phyloP scores from a whole-genome alignment of 2,113 vertebrate genomes.

The Calidris pygmaea region DNA sequence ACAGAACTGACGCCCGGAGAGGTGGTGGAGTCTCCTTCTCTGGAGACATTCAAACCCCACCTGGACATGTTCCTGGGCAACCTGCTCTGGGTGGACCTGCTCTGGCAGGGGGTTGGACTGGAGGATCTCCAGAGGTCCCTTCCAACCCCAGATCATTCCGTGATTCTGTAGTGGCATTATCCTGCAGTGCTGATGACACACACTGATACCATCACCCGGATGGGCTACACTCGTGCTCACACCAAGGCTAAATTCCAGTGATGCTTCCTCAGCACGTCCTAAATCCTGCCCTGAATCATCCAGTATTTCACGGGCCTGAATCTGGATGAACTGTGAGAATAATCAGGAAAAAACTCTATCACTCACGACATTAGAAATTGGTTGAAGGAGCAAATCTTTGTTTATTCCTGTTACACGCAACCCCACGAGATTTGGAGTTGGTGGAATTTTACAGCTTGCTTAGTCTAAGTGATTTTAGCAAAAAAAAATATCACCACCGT shows the following conservation, averaged over 20 bases:
- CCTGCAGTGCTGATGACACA: neutral
- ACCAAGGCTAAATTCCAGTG: neutral
- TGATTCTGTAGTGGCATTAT: neutral
- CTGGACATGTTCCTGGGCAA: too few species aligned
- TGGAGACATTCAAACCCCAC: too few species aligned
- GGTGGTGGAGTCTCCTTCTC: too few species aligned
- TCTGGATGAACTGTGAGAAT: neutral
- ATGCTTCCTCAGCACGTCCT: neutral
- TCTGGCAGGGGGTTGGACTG: too few species aligned
- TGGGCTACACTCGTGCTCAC: neutral
- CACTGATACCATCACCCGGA: neutral
- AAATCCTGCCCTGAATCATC: constrained; percentile 3
- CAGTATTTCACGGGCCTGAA: neutral
- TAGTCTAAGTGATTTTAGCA: neutral
- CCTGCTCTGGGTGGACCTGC: too few species aligned
- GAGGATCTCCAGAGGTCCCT: too few species aligned
- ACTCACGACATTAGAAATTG: fast-evolving
- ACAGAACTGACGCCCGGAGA: too few species aligned
- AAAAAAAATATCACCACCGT: neutral
- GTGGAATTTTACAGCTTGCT: neutral
- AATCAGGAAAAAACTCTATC: neutral
- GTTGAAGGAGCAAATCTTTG: neutral
- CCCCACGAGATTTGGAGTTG: fast-evolving
- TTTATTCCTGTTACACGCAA: neutral
- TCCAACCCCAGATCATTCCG: too few species aligned